Percentiles rank a stretch among this genome's conserved stretches.
These are phyloP conservation scores for Acipenser transmontanus DNA, from an alignment of 2,797 vertebrate genomes.

Conservation along the genomic window DNA sequence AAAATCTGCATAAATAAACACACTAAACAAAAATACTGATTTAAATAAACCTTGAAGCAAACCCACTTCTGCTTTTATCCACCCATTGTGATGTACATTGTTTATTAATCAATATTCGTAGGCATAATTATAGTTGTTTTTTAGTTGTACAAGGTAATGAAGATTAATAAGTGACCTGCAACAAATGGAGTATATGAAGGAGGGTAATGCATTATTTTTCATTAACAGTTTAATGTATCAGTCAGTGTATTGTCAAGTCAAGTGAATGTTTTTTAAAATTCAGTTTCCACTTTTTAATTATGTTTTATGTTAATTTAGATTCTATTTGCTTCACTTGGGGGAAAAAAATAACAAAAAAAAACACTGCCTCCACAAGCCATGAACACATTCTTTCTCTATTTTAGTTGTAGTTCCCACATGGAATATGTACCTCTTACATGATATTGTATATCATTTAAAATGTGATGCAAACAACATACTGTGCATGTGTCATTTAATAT, in stretches of 20 bases:
- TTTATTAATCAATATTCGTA: slow-evolving; percentile 92
- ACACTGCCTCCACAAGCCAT: slow-evolving; percentile 45
- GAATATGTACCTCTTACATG: too few species aligned
- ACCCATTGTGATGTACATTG: slow-evolving; percentile 65
- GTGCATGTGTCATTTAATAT: too few species aligned
- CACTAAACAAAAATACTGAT: slow-evolving; percentile 37
- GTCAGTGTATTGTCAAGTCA: slow-evolving; percentile 50
- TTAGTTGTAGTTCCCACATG: too few species aligned
- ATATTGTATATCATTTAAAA: too few species aligned
- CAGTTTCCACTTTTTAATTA: too few species aligned
- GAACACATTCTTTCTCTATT: too few species aligned
- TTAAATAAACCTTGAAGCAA: slow-evolving; percentile 60
- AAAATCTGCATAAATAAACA: slow-evolving; percentile 55
- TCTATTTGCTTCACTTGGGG: too few species aligned
- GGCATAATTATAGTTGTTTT: slow-evolving; percentile 81
- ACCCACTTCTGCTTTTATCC: slow-evolving; percentile 57
- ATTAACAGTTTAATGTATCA: slow-evolving; percentile 69
- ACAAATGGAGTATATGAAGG: slow-evolving; percentile 69
- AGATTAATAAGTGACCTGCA: slow-evolving; percentile 90
- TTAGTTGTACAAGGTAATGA: slow-evolving; percentile 75
- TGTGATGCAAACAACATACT: too few species aligned
- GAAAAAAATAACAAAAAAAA: too few species aligned
- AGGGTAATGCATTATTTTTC: slow-evolving; percentile 77
- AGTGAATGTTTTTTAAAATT: slow-evolving; percentile 7
- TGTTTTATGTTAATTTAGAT: too few species aligned